Percentiles rank a stretch among this genome's conserved stretches.
Evolutionary conservation across 2,888 invertebrate species (phyloP).

Genomic region (Stenolophus ochropezus): DNA sequence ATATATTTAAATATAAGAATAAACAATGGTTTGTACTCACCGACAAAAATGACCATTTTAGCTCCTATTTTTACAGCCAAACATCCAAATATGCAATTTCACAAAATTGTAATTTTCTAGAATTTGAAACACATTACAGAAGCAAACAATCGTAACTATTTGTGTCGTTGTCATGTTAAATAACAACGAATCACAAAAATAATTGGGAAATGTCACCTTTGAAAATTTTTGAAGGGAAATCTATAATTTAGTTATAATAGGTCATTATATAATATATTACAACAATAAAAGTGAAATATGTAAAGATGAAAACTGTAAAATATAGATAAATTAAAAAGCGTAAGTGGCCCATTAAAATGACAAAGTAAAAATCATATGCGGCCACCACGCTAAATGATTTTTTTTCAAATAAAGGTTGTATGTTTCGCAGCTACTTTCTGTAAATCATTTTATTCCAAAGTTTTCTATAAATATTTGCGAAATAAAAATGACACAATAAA

Average conservation of each 20-base stretch:
- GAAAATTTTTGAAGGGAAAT: neutral
- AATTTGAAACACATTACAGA: slow-evolving; percentile 48
- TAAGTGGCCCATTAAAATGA: neutral
- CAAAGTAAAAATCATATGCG: neutral
- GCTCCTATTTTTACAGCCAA: slow-evolving; percentile 37
- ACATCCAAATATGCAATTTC: slow-evolving; percentile 55
- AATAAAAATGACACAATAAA: too few relatives aligned
- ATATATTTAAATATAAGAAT: neutral
- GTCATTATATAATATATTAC: neutral
- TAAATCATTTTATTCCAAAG: too few relatives aligned
- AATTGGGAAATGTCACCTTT: neutral
- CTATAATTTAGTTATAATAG: neutral
- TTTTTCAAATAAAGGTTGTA: too few relatives aligned
- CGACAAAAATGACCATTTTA: slow-evolving; percentile 54
- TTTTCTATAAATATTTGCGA: too few relatives aligned
- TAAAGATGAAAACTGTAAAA: neutral
- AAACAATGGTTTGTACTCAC: slow-evolving; percentile 40
- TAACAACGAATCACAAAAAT: slow-evolving; percentile 41
- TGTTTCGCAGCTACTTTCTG: too few relatives aligned
- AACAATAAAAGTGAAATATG: neutral
- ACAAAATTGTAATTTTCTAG: slow-evolving; percentile 48
- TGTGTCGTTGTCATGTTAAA: slow-evolving; percentile 54
- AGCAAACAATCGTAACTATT: slow-evolving; percentile 51
- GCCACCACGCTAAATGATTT: too few relatives aligned
- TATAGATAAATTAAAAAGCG: neutral